Conservation (phyloP, 2,888 invertebrate genomes). For the Hoplodrina ambigua region DNA sequence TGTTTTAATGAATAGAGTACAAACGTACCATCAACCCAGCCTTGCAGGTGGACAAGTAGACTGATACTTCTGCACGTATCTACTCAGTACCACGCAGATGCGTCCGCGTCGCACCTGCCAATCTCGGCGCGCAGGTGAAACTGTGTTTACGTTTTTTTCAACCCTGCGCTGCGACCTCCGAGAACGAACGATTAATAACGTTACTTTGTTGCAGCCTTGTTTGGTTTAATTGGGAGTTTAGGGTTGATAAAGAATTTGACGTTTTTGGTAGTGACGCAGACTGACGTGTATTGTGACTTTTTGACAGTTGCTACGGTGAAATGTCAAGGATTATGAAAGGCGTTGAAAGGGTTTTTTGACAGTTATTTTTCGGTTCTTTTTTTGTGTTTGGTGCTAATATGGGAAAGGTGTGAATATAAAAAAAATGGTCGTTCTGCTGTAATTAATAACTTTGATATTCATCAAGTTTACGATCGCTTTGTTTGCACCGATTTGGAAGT, state of each 20-base stretch:
- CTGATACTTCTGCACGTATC: constrained; percentile 38
- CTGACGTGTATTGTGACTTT: constrained; percentile 12
- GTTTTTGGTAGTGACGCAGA: constrained; percentile 22
- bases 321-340: constrained; percentile 6
- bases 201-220: constrained; percentile 61
- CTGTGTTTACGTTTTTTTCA: constrained; percentile 85
- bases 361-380: constrained; percentile 6
- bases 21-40: neutral
- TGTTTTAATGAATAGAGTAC: too few species aligned
- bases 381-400: neutral
- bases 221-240: constrained; percentile 51
- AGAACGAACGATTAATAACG: constrained; percentile 60
- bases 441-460: neutral
- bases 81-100: constrained; percentile 75
- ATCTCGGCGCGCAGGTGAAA: constrained; percentile 86
- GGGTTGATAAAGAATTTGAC: constrained; percentile 20
- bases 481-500: neutral
- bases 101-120: constrained; percentile 84
- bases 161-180: constrained; percentile 64
- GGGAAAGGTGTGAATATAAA: neutral
- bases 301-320: constrained; percentile 21
- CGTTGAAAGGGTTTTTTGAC: neutral
- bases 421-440: neutral
- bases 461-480: neutral
- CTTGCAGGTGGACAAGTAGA: constrained; percentile 21